phyloP scores from a whole-genome alignment of 2,888 invertebrate genomes.

The Eurois occulta region DNA sequence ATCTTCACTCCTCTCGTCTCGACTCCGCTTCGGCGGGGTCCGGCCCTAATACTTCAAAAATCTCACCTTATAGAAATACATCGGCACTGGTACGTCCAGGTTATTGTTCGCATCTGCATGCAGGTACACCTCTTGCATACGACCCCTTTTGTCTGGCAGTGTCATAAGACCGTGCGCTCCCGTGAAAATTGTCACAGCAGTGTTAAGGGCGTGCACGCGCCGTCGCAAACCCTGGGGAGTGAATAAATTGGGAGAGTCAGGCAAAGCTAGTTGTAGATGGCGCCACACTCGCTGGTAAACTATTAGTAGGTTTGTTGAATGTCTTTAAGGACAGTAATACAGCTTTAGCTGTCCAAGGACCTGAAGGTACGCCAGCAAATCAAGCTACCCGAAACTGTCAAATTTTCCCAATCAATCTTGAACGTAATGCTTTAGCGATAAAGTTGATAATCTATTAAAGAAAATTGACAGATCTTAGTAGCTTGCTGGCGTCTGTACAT shows the following conservation, averaged over 20 bases:
- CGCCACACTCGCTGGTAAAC: not conserved
- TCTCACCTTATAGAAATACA: conserved; percentile 85
- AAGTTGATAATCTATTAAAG: too few relatives aligned
- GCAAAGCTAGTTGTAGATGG: not conserved
- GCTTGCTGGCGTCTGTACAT: too few relatives aligned
- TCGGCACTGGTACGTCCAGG: conserved; percentile 80
- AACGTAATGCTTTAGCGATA: too few relatives aligned
- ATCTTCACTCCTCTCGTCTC: too few relatives aligned
- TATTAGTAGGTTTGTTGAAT: not conserved
- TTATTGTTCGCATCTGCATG: conserved; percentile 81
- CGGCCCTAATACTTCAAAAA: too few relatives aligned
- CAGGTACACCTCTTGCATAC: conserved; percentile 71
- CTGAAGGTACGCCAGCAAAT: too few relatives aligned
- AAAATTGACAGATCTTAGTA: too few relatives aligned
- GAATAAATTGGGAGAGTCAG: not conserved
- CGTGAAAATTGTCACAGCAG: conserved; percentile 76
- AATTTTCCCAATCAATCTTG: too few relatives aligned
- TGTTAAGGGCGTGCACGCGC: conserved; percentile 69
- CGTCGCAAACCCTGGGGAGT: conserved; percentile 79
- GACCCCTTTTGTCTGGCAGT: conserved; percentile 68
- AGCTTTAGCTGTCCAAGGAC: too few relatives aligned
- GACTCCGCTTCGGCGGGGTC: too few relatives aligned
- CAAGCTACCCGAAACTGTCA: too few relatives aligned
- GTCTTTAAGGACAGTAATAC: too few relatives aligned
- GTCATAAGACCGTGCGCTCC: conserved; percentile 78